Base-by-base conservation (phyloP, 2,797 vertebrate genomes). In the Sorex maritimensis region DNA sequence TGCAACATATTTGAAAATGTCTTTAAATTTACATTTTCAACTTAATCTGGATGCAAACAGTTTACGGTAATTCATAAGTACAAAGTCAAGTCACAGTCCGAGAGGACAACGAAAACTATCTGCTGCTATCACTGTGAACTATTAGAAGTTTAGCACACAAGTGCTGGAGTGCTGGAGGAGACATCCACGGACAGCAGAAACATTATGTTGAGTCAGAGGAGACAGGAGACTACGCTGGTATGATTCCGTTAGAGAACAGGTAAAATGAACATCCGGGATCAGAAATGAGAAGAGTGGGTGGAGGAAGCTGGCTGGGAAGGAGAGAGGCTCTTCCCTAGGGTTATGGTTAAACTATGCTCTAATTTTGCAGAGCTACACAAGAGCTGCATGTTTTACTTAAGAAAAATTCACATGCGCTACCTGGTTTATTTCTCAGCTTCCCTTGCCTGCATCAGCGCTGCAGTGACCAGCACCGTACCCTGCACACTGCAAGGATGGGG, bases 21-120 rank as follows among this genome's bases (percentile, higher is more conserved):
- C 61, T 94, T 94, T 81, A 93, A 87, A 86, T 23, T 80, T 61
- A 68, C 7, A 73, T 84, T 92, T 95, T 88, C 38, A 88, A 88
- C 7, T 80, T 88, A 95, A 94, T 41, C 86, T 91, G 88, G 21
- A 88, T 41, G 41, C 34, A 91, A 83, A 68, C 92, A 86, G 63
- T 94, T 92, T 23, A 75, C 74, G 61, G 79, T 72, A 82, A 73
- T 41, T 10, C 28, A n/a, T n/a, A 86, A 85, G 67, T 81, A 81
- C 85, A 92, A 92, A 92, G 52, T 81, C 49, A 95, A 91, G 89
- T 81, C 46, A 74, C 0, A 94, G 21, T 34, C 28, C 46, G 52
- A 65, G 24, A 61, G 17, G 19, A 86, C 77, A 74, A 74, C 49
- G 38, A 90, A 95, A 94, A 91, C 68, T 44, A 5, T 74, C 67